Base-by-base conservation (phyloP, 1,140 invertebrate species). In the Scaptomyza hsui region DNA sequence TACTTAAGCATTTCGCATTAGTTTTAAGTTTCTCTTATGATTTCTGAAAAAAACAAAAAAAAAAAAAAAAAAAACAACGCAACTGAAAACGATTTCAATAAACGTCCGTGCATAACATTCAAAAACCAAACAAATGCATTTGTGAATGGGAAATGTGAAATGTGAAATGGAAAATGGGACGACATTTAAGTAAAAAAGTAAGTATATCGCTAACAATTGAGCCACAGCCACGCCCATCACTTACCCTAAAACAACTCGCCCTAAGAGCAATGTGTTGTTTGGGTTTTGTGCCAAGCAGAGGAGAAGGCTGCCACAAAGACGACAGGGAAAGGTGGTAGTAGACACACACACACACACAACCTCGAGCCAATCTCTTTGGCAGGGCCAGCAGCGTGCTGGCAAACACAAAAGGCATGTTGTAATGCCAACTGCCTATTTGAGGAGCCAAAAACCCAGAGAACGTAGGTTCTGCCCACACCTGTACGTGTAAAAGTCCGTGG, bases 261-360 rank as follows among this genome's bases (percentile, higher is more conserved):
- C 82, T 85, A 85, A 85, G 82, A 85, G 81, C 81, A 88, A 85
- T 86, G 78, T 77, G 77, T 78, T 86, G 81, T 86, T 86, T 86
- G 80, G 81, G 63, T 73, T 80, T 60, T 45, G 15, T 68, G 4
- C 0, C 37, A 39, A 12, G 42, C 6, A 24, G 42, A 1, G 29
- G 15, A 7, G 37, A n/a, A 7, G 15, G 35, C 21, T 18, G 52
- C 4, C 35, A 21, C 51, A 55, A 21, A 6, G 4, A 24, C 15
- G 16, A 29, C 26, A 7, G 6, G 32, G 41, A 10, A n/a, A 29
- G 32, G 49, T 1, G 45, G 4, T 29, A 7, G 52, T 71, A 16
- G 24, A n/a, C 19, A 39, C 19, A 41, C 26, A n/a, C 32, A 35
- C 9, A 18, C 15, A 56, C 55, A 51, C 56, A 69, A 47, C 59